Evolutionary conservation across 2,113 vertebrate genomes (phyloP).

Genomic region (Daubentonia madagascariensis): DNA sequence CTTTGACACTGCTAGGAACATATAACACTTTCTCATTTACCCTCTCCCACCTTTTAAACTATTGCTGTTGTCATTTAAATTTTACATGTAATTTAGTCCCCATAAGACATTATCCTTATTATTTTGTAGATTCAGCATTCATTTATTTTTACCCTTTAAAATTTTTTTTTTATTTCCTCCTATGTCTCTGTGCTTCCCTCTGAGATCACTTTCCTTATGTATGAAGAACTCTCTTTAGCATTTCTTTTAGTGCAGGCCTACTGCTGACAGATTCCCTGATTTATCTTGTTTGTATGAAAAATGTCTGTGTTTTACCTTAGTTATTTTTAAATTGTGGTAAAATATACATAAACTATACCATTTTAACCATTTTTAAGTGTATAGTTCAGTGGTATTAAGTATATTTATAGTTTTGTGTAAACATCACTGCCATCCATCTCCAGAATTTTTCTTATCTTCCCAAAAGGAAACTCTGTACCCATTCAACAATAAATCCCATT

Average conservation of each 20-base stretch:
- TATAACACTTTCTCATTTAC: background rate
- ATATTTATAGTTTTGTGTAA: background rate
- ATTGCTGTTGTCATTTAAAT: background rate
- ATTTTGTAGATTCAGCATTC: conserved; percentile 24
- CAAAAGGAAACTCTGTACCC: background rate
- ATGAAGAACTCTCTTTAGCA: background rate
- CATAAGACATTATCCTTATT: background rate
- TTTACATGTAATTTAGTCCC: background rate
- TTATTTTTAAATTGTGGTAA: conserved; percentile 12
- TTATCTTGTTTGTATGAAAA: conserved; percentile 33
- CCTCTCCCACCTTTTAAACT: background rate
- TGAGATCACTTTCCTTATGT: background rate
- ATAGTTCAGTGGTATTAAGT: background rate
- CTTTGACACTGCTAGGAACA: background rate
- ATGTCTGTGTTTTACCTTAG: background rate
- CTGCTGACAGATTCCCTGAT: background rate
- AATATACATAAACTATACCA: background rate
- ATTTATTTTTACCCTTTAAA: background rate
- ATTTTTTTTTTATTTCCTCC: background rate
- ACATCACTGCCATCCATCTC: background rate
- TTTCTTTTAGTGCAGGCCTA: background rate
- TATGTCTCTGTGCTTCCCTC: background rate
- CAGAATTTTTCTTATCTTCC: background rate
- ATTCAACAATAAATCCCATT: background rate
- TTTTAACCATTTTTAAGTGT: background rate